Evolutionary conservation across 2,797 vertebrate species (phyloP).

Genomic region (Eulemur mongoz): DNA sequence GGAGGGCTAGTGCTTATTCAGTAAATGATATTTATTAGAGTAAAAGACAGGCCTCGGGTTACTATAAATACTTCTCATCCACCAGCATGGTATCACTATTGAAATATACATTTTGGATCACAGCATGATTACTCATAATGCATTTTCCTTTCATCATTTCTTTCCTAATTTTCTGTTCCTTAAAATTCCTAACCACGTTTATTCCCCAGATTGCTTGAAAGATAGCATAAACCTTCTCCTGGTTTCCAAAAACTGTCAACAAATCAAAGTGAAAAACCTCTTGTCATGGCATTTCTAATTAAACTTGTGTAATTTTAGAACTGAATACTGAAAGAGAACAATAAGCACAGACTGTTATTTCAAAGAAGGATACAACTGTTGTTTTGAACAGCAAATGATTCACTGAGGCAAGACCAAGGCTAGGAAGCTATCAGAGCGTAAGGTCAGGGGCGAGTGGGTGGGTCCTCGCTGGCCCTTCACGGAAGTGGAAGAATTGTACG

Average conservation of each 20-base stretch:
- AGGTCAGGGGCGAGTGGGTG: accelerated
- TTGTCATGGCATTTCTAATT: background rate
- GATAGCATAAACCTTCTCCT: background rate
- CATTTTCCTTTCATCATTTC: constrained; percentile 65
- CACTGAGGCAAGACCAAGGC: background rate
- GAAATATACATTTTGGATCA: background rate
- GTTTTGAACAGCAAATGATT: background rate
- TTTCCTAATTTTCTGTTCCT: constrained; percentile 21
- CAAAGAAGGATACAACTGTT: background rate
- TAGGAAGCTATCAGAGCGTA: background rate
- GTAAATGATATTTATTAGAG: constrained; percentile 75
- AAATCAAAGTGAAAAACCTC: background rate
- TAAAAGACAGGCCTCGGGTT: constrained; percentile 63
- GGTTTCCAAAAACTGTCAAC: background rate
- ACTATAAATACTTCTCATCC: constrained; percentile 57
- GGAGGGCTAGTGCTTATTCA: constrained; percentile 78
- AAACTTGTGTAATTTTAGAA: background rate
- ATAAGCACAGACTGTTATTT: background rate
- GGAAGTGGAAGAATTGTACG: background rate
- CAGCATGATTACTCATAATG: constrained; percentile 34
- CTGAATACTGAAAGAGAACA: background rate
- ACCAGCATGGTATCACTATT: constrained; percentile 17
- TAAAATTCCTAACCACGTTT: constrained; percentile 39
- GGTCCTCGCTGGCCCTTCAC: background rate
- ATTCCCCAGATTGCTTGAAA: background rate